Conservation (phyloP, 1,140 invertebrate genomes). For the Callitettix versicolor region DNA sequence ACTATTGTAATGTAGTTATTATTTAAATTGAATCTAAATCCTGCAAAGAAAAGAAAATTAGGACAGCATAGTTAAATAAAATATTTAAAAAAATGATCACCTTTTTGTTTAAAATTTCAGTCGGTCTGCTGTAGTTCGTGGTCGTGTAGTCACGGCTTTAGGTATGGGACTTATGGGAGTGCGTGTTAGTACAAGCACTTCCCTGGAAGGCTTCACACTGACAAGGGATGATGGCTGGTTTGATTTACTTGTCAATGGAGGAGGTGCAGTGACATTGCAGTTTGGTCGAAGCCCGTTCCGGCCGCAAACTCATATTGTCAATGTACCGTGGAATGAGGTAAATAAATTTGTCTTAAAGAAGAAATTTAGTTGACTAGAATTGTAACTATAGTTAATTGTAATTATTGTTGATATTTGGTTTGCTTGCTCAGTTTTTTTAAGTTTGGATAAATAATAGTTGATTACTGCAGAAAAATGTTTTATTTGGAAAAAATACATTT, state of each 20-base stretch:
- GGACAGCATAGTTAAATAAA: too few relatives aligned
- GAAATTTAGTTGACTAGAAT: not conserved
- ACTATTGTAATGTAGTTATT: too few relatives aligned
- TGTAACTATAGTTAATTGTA: not conserved
- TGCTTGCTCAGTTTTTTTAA: conserved; percentile 1
- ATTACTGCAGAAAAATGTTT: too few relatives aligned
- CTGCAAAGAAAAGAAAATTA: too few relatives aligned
- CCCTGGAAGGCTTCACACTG: conserved; percentile 85
- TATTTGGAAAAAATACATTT: too few relatives aligned
- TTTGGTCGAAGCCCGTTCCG: conserved; percentile 89
- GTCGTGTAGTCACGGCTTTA: conserved; percentile 79
- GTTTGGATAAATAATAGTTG: too few relatives aligned
- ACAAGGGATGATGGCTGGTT: conserved; percentile 89
- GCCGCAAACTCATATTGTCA: conserved; percentile 79
- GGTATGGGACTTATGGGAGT: conserved; percentile 90
- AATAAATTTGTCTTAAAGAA: conserved; percentile 22
- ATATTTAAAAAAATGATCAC: too few relatives aligned
- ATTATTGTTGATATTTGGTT: not conserved
- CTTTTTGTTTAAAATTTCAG: conserved; percentile 38
- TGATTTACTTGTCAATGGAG: conserved; percentile 93
- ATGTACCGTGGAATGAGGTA: conserved; percentile 95
- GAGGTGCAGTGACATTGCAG: conserved; percentile 86
- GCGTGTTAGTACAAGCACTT: conserved; percentile 79
- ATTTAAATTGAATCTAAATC: too few relatives aligned
- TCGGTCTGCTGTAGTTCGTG: conserved; percentile 90